Conservation (phyloP, 2,113 vertebrate species). For the Columbina picui region DNA sequence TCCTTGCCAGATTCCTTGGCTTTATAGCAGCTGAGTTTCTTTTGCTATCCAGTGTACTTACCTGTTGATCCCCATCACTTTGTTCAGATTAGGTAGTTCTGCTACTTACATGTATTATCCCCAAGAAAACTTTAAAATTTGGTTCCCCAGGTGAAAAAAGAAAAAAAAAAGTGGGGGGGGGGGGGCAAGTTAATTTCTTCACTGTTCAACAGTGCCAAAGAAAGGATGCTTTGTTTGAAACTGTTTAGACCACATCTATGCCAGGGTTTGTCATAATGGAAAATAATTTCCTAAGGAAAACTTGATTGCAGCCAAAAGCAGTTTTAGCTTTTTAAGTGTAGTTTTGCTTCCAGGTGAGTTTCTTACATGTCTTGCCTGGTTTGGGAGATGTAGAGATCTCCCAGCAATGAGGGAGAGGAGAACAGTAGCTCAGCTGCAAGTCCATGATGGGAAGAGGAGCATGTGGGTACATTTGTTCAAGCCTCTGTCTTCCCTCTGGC, state of each 20-base stretch:
- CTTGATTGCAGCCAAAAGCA: neutral
- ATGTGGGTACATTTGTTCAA: accelerated
- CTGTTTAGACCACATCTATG: neutral
- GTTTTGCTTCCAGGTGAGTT: neutral
- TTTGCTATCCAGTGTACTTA: neutral
- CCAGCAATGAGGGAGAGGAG: neutral
- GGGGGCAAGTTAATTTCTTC: neutral
- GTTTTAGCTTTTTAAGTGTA: neutral
- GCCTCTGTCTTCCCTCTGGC: neutral
- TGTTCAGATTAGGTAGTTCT: neutral
- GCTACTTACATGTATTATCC: neutral
- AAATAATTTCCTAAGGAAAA: constrained; percentile 19
- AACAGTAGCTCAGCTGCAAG: neutral
- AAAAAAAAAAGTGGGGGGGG: too few relatives aligned
- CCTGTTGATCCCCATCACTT: neutral
- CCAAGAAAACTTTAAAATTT: neutral
- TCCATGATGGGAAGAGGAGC: neutral
- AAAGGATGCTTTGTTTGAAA: neutral
- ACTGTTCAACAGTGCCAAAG: neutral
- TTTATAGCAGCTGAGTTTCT: neutral
- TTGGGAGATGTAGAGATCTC: neutral
- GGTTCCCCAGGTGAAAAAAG: neutral
- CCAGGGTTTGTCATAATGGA: neutral
- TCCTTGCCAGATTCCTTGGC: neutral
- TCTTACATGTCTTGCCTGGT: neutral